Evolutionary conservation across 2,888 invertebrate genomes (phyloP).

Genomic region (Microchrysa polita): DNA sequence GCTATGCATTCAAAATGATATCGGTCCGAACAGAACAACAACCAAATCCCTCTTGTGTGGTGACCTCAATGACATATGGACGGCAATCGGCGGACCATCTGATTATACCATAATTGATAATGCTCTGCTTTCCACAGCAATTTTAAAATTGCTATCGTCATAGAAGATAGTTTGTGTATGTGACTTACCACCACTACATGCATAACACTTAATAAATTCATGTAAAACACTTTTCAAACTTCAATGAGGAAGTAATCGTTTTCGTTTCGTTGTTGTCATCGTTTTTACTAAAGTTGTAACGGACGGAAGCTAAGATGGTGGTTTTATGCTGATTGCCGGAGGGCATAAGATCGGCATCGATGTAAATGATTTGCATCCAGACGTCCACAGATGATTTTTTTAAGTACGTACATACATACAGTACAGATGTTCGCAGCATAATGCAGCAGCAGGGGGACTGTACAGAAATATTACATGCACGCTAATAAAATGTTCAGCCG

Average conservation of each 20-base stretch:
- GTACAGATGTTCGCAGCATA: background rate
- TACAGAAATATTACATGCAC: background rate
- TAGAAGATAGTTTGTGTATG: no score
- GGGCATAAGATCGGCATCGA: background rate
- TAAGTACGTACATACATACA: no score
- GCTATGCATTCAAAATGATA: background rate
- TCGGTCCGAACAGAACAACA: background rate
- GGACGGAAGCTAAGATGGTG: slow-evolving; percentile 10
- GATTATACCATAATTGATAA: background rate
- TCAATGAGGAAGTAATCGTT: slow-evolving; percentile 23
- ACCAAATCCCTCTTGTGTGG: background rate
- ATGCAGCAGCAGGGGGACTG: background rate
- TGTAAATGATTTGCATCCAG: slow-evolving; percentile 19
- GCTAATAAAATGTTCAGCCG: background rate
- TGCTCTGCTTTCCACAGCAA: background rate
- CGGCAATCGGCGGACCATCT: background rate
- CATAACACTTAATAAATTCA: no score
- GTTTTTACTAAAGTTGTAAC: slow-evolving; percentile 11
- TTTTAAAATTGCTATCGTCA: no score
- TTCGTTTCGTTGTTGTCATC: background rate
- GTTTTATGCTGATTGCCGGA: slow-evolving; percentile 7
- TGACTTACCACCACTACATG: no score
- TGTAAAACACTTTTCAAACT: background rate
- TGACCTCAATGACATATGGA: slow-evolving; percentile 17
- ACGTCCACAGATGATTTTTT: background rate